A percentile compares a stretch with the other conserved stretches of the same genome.
Conservation (phyloP, 2,113 vertebrate species). For the Apteryx owenii region DNA sequence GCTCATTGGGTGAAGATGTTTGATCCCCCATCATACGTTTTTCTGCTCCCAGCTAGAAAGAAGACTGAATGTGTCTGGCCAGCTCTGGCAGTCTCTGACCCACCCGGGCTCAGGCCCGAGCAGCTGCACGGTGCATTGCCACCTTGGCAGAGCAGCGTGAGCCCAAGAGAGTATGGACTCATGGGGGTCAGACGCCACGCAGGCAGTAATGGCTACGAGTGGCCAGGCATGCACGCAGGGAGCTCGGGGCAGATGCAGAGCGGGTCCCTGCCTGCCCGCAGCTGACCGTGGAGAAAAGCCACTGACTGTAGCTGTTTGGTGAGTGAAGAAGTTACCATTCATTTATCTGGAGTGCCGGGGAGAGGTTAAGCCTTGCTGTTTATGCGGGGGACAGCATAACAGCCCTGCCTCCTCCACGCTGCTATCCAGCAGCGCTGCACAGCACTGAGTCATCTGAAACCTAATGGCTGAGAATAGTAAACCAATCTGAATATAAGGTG, state of each 20-base stretch:
- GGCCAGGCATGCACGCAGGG: fast-evolving
- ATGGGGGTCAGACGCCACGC: not conserved
- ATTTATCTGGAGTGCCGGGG: not conserved
- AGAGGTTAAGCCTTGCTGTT: not conserved
- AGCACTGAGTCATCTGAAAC: not conserved
- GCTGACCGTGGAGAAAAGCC: not conserved
- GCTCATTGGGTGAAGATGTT: not conserved
- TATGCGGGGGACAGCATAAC: not conserved
- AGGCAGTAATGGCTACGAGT: fast-evolving
- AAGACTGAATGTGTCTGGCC: not conserved
- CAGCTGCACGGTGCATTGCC: fast-evolving
- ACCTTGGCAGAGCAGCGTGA: not conserved
- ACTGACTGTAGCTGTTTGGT: not conserved
- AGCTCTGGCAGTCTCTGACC: not conserved
- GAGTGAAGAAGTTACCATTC: not conserved
- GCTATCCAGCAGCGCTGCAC: fast-evolving
- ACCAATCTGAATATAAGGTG: not conserved
- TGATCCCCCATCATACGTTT: not conserved
- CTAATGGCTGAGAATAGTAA: not conserved
- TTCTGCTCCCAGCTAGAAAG: not conserved
- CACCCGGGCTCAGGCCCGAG: not conserved
- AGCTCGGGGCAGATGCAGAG: not conserved
- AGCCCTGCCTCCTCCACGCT: not conserved
- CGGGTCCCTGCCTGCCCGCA: not conserved
- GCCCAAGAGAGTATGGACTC: fast-evolving